Evolutionary conservation across 2,797 vertebrate species (phyloP).

Genomic region (Eptatretus atami): DNA sequence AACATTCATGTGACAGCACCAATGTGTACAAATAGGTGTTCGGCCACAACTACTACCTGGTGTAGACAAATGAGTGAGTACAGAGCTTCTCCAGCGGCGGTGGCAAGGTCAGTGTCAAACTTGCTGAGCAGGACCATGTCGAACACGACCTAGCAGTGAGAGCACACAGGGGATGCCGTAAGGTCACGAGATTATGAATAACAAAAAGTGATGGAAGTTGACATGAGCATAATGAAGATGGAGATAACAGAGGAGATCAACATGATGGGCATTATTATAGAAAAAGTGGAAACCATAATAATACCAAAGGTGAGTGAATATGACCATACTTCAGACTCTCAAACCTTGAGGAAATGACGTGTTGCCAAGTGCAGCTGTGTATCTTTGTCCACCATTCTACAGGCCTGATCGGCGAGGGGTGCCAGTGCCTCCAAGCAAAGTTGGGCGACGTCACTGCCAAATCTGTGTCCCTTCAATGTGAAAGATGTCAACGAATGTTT

Average conservation of each 20-base stretch:
- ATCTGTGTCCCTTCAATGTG: constrained; percentile 30
- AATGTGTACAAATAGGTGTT: not conserved
- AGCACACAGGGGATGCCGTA: constrained; percentile 6
- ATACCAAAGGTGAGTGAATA: too few relatives aligned
- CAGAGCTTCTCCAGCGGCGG: constrained; percentile 78
- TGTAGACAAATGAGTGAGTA: constrained; percentile 93
- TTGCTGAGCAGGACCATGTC: constrained; percentile 97
- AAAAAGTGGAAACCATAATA: too few relatives aligned
- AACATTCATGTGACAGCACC: not conserved
- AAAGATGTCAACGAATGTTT: constrained; percentile 9
- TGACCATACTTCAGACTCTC: too few relatives aligned
- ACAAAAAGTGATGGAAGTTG: too few relatives aligned
- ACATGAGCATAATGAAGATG: too few relatives aligned
- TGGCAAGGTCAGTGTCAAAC: constrained; percentile 90
- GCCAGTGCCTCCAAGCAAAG: constrained; percentile 80
- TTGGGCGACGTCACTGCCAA: constrained; percentile 91
- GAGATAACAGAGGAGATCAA: too few relatives aligned
- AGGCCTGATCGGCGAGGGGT: constrained; percentile 74
- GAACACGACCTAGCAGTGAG: constrained; percentile 50
- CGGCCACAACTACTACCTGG: constrained; percentile 28
- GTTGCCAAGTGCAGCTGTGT: constrained; percentile 71
- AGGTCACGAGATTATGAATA: too few relatives aligned
- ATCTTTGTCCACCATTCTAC: constrained; percentile 78
- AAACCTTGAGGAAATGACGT: constrained; percentile 90
- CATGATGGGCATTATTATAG: too few relatives aligned